Conservation (phyloP, 2,113 vertebrate species). For the Trachemys scripta region DNA sequence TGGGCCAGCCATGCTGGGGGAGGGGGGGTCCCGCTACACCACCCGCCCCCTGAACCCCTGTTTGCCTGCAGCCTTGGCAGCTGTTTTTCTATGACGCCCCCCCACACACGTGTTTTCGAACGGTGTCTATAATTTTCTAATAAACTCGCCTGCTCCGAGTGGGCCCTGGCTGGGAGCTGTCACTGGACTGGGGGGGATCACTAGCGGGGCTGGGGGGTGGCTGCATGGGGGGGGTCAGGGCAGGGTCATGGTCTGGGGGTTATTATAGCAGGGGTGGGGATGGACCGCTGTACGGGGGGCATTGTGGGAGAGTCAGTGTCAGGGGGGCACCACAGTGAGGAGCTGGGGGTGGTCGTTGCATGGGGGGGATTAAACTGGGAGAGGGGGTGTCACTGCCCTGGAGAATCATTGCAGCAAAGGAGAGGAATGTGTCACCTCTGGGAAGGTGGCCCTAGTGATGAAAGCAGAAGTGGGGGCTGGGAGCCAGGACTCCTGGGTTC, state of each 20-base stretch:
- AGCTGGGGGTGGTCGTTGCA: not conserved
- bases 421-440: too few relatives aligned
- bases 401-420: not conserved
- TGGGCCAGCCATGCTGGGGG: not conserved
- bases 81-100: not conserved
- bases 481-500: not conserved
- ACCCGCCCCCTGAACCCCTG: not conserved
- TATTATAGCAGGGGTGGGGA: not conserved
- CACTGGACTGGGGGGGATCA: not conserved
- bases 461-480: too few relatives aligned
- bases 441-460: too few relatives aligned
- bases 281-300: not conserved
- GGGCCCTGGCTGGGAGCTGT: not conserved
- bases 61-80: not conserved
- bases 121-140: not conserved
- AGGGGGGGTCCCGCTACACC: not conserved
- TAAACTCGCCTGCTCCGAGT: not conserved
- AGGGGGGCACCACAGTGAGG: too few relatives aligned
- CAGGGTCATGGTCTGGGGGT: not conserved
- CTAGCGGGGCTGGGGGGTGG: too few relatives aligned
- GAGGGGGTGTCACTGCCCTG: not conserved
- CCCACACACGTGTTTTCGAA: not conserved
- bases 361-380: not conserved
- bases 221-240: too few relatives aligned
- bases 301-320: not conserved